Evolutionary conservation across 2,888 invertebrate species (phyloP).

Genomic region (Nephrocerus scutellatus): DNA sequence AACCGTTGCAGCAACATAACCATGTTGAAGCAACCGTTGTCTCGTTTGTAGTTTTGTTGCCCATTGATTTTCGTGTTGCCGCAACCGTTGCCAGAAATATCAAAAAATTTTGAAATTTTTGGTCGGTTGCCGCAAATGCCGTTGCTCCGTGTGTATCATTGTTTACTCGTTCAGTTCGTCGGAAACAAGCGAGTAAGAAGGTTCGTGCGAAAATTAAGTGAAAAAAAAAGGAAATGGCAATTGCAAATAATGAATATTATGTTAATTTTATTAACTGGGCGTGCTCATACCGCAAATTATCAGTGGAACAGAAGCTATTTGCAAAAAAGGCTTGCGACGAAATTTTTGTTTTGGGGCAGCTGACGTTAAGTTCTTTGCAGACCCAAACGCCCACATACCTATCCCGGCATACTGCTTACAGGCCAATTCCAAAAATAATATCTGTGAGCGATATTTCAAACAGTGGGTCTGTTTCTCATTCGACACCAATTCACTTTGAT

Average conservation of each 20-base stretch:
- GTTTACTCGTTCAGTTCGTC: constrained; percentile 12
- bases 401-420: neutral
- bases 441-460: constrained; percentile 4
- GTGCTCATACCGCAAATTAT: constrained; percentile 6
- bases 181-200: constrained; percentile 10
- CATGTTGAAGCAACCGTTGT: too few relatives aligned
- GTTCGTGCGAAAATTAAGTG: too few relatives aligned
- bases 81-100: constrained; percentile 1
- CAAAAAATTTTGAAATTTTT: constrained; percentile 5
- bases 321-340: constrained; percentile 7
- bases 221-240: constrained; percentile 3
- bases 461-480: constrained; percentile 3
- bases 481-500: constrained; percentile 3
- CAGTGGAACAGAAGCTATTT: constrained; percentile 4
- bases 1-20: too few relatives aligned
- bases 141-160: constrained; percentile 13
- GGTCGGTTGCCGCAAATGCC: constrained; percentile 12
- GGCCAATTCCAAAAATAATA: constrained; percentile 3
- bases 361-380: constrained; percentile 4
- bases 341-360: constrained; percentile 10
- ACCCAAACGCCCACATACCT: constrained; percentile 1
- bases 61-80: constrained; percentile 6
- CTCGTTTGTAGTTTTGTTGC: too few relatives aligned
- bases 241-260: too few relatives aligned
- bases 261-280: constrained; percentile 3